These are phyloP conservation scores for Dermolepida albohirtum DNA, from an alignment of 2,888 invertebrate species.

Conservation along the genomic window DNA sequence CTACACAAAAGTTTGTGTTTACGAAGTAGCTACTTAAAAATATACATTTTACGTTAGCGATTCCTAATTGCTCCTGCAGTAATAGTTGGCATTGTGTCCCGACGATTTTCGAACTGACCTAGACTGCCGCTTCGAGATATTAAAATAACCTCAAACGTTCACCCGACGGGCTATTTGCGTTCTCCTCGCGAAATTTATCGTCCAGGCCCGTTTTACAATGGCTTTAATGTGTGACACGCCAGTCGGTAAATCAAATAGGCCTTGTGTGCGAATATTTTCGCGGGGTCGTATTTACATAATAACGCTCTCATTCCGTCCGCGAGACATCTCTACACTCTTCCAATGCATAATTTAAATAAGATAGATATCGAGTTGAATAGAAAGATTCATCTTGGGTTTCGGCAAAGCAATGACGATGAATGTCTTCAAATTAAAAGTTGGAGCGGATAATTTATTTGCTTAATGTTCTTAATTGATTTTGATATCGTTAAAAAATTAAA, in stretches of 20 bases:
- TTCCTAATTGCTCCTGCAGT: not conserved
- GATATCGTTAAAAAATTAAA: too few relatives aligned
- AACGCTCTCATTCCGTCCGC: slow-evolving; percentile 11
- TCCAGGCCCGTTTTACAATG: not conserved
- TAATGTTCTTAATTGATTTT: too few relatives aligned
- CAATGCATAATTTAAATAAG: slow-evolving; percentile 25
- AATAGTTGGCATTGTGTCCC: not conserved
- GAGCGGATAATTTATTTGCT: slow-evolving; percentile 3
- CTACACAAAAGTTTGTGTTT: too few relatives aligned
- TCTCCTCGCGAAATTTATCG: slow-evolving; percentile 16
- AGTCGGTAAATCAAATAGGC: not conserved
- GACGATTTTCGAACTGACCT: slow-evolving; percentile 29
- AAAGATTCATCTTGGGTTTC: slow-evolving; percentile 9
- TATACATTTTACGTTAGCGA: too few relatives aligned
- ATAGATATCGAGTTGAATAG: slow-evolving; percentile 10
- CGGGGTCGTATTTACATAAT: slow-evolving; percentile 23
- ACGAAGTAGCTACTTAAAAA: too few relatives aligned
- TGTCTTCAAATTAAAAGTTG: slow-evolving; percentile 10
- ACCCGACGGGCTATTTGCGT: slow-evolving; percentile 31
- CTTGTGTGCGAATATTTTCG: slow-evolving; percentile 30
- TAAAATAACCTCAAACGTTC: slow-evolving; percentile 23
- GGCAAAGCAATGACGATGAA: not conserved
- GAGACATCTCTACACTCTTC: not conserved
- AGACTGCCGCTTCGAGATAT: slow-evolving; percentile 14
- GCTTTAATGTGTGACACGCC: not conserved